Percentiles rank a stretch among this genome's conserved stretches.
Conservation (phyloP, 2,113 vertebrate genomes). For the Urocolius indicus region DNA sequence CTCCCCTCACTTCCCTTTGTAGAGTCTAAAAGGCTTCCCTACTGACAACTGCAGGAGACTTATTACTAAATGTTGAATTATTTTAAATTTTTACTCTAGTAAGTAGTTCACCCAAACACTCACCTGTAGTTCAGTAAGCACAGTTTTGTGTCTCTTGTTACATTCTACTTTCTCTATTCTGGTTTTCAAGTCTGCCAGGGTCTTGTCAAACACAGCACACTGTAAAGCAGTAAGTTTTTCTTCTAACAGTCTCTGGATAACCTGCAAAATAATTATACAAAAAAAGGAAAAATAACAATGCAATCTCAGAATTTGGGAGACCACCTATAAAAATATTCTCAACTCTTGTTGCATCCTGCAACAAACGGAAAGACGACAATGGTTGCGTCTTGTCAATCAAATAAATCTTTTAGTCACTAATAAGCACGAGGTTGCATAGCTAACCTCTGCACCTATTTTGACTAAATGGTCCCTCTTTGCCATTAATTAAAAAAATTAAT, state of each 20-base stretch:
- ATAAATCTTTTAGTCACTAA: neutral
- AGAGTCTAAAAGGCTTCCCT: neutral
- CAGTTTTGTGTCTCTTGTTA: conserved; percentile 89
- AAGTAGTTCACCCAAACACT: neutral
- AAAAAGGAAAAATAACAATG: neutral
- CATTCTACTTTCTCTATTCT: conserved; percentile 93
- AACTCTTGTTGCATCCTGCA: neutral
- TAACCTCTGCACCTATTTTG: neutral
- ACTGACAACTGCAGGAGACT: neutral
- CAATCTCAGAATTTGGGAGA: neutral
- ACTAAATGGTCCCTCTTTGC: neutral
- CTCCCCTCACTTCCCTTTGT: neutral
- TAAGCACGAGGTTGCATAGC: neutral
- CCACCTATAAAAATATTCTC: neutral
- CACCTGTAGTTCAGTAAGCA: conserved; percentile 91
- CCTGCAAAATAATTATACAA: conserved; percentile 72
- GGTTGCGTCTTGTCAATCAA: neutral
- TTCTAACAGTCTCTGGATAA: conserved; percentile 90
- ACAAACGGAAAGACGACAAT: neutral
- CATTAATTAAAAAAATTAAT: neutral
- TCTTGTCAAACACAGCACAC: conserved; percentile 87
- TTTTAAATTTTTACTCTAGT: neutral
- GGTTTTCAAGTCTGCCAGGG: conserved; percentile 88
- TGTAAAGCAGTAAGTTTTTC: conserved; percentile 87
- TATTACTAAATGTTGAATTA: neutral